Base-by-base conservation (phyloP, 2,113 vertebrate genomes). In the Calonectris borealis region DNA sequence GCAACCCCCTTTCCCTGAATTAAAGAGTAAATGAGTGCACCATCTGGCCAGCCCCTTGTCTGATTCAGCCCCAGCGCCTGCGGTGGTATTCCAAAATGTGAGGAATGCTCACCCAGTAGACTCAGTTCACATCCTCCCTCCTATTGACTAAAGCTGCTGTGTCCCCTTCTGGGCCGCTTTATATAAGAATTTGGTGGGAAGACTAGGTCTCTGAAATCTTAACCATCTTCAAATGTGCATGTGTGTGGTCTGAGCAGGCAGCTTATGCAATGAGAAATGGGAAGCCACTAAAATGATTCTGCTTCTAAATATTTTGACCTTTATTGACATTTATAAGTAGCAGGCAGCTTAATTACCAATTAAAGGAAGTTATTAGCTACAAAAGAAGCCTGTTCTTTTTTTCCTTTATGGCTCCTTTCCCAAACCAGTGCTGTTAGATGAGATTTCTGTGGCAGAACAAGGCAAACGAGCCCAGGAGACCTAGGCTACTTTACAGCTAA, bases 281-380 rank as follows among this genome's bases (percentile, higher is more conserved):
- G 94, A 97, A 96, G 95, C 95, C 93, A 83, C 96, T 96, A 94
- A 97, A 97, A 94, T 94, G 83, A 96, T 96, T 96, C 94, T 94
- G 94, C 94, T 88, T 95, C 94, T 97, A 97, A 97, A 97, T 97
- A 97, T 97, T 97, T 97, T 97, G 96, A 95, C 96, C 96, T 97
- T 96, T 96, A 97, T 97, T 97, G 97, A 97, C 97, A 96, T 97
- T 97, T 97, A 86, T 97, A 97, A 97, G 95, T 97, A 97, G 97
- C 94, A 96, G 88, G 96, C 96, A 81, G 96, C 95, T 96, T 96
- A 97, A 97, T 97, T 97, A 97, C 87, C 97, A 97, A 96, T 97
- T 96, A 96, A 93, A 96, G 95, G 97, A 97, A 97, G 91, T 97
- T 96, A 95, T 96, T 97, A 97, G 93, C 94, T 93, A 97, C 96